Percentiles rank a stretch among this genome's conserved stretches.
Conservation (phyloP, 2,113 vertebrate genomes). For the Ramphastos sulfuratus region DNA sequence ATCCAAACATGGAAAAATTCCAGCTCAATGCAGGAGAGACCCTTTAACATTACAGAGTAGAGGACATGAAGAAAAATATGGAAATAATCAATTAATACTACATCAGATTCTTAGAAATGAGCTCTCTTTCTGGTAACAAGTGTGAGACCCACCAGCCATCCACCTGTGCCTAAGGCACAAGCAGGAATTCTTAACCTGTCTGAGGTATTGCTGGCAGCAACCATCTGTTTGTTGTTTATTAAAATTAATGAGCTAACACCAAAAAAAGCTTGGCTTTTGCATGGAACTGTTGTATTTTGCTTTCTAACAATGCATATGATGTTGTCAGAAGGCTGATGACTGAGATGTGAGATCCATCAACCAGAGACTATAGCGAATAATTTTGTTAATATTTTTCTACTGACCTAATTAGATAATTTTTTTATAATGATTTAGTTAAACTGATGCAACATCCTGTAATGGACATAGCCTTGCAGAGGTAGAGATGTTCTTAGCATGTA, state of each 20-base stretch:
- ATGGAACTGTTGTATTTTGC: background rate
- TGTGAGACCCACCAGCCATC: background rate
- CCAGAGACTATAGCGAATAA: background rate
- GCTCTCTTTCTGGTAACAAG: background rate
- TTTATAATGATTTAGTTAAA: slow-evolving; percentile 22
- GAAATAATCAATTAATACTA: background rate
- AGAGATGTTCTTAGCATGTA: background rate
- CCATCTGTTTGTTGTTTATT: background rate
- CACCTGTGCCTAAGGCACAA: background rate
- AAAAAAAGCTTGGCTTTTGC: background rate
- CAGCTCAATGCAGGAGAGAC: background rate
- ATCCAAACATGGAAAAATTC: background rate
- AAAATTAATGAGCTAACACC: background rate
- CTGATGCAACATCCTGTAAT: slow-evolving; percentile 39
- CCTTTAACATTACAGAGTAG: background rate
- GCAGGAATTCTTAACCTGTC: background rate
- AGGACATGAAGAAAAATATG: background rate
- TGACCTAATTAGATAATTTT: background rate
- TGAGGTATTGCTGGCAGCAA: background rate
- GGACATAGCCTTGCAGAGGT: background rate
- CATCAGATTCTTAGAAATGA: background rate
- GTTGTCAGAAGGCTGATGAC: background rate
- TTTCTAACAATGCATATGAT: background rate
- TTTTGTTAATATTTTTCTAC: slow-evolving; percentile 3
- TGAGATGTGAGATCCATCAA: background rate